Evolutionary conservation across 2,113 vertebrate species (phyloP).

Genomic region (Hemiprocne comata): DNA sequence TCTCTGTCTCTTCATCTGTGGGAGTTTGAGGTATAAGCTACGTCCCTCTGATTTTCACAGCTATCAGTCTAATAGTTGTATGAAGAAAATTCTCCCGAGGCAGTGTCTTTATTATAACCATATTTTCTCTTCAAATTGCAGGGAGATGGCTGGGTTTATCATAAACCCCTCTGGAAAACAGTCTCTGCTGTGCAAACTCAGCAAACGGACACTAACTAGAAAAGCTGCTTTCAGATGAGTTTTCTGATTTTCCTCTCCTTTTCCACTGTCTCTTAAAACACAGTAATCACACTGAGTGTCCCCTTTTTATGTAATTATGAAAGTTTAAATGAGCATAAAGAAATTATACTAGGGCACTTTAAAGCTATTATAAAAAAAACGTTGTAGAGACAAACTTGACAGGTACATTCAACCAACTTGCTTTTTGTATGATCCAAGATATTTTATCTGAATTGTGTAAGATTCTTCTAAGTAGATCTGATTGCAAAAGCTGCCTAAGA

Average conservation of each 20-base stretch:
- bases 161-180: constrained; percentile 92
- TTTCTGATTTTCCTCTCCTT: constrained; percentile 50
- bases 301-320: constrained; percentile 70
- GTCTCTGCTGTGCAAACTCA: constrained; percentile 68
- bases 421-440: constrained; percentile 61
- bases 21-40: neutral
- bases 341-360: constrained; percentile 67
- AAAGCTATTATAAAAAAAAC: constrained; percentile 49
- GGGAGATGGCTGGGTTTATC: constrained; percentile 95
- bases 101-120: neutral
- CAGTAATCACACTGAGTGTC: constrained; percentile 67
- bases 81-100: neutral
- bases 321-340: constrained; percentile 65
- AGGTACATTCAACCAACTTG: constrained; percentile 61
- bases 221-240: constrained; percentile 55
- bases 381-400: constrained; percentile 46
- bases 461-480: constrained; percentile 54
- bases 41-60: neutral
- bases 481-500: constrained; percentile 72
- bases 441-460: constrained; percentile 67
- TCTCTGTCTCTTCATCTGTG: neutral
- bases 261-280: constrained; percentile 58
- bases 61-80: neutral
- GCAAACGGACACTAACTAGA: constrained; percentile 63
- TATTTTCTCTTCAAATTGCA: constrained; percentile 70